Base-by-base conservation (phyloP, 1,140 invertebrate genomes). In the Pseudobourletiella spinata region DNA sequence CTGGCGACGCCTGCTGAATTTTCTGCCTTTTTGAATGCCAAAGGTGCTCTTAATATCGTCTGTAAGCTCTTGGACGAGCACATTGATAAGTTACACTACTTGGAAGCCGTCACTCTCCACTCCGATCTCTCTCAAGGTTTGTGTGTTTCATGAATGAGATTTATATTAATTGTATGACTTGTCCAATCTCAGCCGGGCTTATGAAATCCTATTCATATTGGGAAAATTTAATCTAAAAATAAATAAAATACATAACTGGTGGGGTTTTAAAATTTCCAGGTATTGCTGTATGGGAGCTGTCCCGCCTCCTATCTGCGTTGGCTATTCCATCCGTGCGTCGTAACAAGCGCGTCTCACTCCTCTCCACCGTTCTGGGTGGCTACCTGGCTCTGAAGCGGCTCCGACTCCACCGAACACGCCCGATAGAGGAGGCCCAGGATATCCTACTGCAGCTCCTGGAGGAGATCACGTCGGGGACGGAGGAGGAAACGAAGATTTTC, bases 371-470 rank as follows among this genome's bases (percentile, higher is more conserved):
- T 6, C 79, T 98, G 0, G 92, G 95, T 76, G 94, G 95, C 0
- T 98, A 98, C 77, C 79, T 98, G 43, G 91, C 90, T 0, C 76
- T 98, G 50, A 79, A 92, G 22, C 84, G 92, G 65, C 79, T 98
- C 3, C 89, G 97, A 15, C 90, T 98, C 51, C 94, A 98, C 76
- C 79, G 95, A 59, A 98, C 95, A 0, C 84, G 95, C 61, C 80
- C 95, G 25, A 93, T 97, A 44, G 94, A 98, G 76, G 93, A 97
- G 74, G 95, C 95, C 1, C 94, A 98, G 77, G 92, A 97, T 73
- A 95, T 94, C 72, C 76, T 98, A 14, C 77, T 98, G 0, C 92
- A 95, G 73, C 79, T 97, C 60, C 77, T 98, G 2, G 95, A 98
- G 77, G 92, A 96, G 74, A 94, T 98, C 84, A 98, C 95, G 1